phyloP scores from a whole-genome alignment of 2,113 vertebrate genomes.

The Cynocephalus volans region DNA sequence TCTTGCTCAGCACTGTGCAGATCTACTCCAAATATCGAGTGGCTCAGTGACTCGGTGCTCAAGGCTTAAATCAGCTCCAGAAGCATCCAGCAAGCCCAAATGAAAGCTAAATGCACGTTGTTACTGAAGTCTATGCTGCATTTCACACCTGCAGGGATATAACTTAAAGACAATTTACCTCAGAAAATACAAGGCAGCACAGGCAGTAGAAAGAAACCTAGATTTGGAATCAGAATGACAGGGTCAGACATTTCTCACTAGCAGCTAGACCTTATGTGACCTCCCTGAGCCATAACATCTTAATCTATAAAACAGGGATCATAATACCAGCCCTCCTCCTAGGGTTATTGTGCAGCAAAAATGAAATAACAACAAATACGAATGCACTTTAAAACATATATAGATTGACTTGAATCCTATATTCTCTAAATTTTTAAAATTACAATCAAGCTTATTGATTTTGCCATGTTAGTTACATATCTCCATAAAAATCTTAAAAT shows the following conservation, averaged over 20 bases:
- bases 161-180: constrained; percentile 55
- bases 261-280: constrained; percentile 59
- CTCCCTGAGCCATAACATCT: constrained; percentile 49
- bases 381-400: not conserved
- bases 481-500: constrained; percentile 53
- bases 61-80: not conserved
- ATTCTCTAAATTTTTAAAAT: constrained; percentile 24
- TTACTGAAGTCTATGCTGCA: not conserved
- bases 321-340: constrained; percentile 24
- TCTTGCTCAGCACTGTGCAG: not conserved
- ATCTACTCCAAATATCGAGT: constrained; percentile 8
- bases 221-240: constrained; percentile 70
- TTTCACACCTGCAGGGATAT: not conserved
- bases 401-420: not conserved
- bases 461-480: constrained; percentile 3
- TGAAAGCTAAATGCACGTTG: not conserved
- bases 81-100: not conserved
- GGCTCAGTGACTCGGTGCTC: constrained; percentile 34
- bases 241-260: constrained; percentile 71
- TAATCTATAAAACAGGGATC: constrained; percentile 49
- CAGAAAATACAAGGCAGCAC: constrained; percentile 44
- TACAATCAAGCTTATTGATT: constrained; percentile 29
- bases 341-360: not conserved
- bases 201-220: constrained; percentile 35
- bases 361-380: not conserved